A percentile compares a stretch with the other conserved stretches of the same genome.
These are phyloP conservation scores for Lepas anatifera DNA, from an alignment of 2,888 invertebrate species.

Conservation along the genomic window DNA sequence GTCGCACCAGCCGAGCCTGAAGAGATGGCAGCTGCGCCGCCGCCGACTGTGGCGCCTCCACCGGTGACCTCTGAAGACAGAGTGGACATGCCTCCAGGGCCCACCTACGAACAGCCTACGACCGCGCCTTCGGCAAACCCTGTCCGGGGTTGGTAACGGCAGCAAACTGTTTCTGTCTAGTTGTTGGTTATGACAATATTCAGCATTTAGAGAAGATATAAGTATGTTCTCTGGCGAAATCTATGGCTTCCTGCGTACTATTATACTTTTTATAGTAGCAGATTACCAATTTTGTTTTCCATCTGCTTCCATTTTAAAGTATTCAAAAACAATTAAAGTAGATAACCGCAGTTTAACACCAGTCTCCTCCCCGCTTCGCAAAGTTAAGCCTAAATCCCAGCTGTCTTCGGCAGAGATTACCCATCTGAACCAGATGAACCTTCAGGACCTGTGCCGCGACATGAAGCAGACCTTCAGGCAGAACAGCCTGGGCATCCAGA, in stretches of 20 bases:
- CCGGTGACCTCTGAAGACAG: not conserved
- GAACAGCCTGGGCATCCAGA: not conserved
- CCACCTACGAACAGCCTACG: not conserved
- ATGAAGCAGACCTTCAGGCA: conserved; percentile 6
- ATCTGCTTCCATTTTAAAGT: no score
- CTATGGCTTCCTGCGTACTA: no score
- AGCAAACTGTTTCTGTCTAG: no score
- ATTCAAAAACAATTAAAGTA: no score
- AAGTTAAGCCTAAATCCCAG: no score
- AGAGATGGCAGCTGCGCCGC: not conserved
- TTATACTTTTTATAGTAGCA: no score
- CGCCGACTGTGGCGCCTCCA: not conserved
- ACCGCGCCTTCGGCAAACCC: not conserved
- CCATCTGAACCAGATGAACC: not conserved
- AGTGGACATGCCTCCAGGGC: not conserved
- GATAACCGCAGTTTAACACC: no score
- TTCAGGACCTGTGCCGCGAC: not conserved
- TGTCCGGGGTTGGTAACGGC: not conserved
- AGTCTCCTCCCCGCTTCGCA: no score
- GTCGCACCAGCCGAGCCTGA: not conserved
- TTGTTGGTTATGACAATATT: no score
- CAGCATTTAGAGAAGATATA: no score
- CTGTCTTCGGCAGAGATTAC: not conserved
- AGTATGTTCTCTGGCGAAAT: no score
- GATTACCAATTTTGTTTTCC: no score